Evolutionary conservation across 2,113 vertebrate species (phyloP), one percentile per base, ranked within the genome.

Genomic region (Brachyhypopomus occidentalis): DNA sequence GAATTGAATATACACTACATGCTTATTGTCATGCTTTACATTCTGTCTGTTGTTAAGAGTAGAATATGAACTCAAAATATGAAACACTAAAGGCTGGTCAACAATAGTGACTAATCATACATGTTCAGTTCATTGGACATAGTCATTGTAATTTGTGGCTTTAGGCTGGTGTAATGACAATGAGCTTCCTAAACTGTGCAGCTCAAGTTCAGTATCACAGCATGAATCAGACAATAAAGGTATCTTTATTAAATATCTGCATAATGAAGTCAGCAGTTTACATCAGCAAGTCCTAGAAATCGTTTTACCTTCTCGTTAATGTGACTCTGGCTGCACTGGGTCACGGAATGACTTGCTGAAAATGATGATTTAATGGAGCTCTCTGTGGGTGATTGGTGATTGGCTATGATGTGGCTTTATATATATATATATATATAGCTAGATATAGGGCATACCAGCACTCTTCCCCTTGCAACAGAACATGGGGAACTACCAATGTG

Each of bases 331-430:
- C 45, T 69, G 27, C 27, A 20, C 38, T 58, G 27, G 52, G 71
- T 16, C 19, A 56, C 1, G 25, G 62, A 30, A 12, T 36, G 9
- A 36, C 3, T 11, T 48, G 17, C 23, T 30, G 30, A 17, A 34
- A 66, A 59, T n/a, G 0, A 19, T 30, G 27, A 58, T 62, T 59
- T 20, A 66, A 59, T 14, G 34, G 36, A 11, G 34, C 23, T 38
- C 5, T 23, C 19, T 34, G 7, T 58, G 48, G 45, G 45, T 58
- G 45, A 34, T 71, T 9, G 58, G 8, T 34, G 14, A 73, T 64
- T 79, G 67, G 78, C 58, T 73, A 38, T 64, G 62, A 41, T 55
- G 27, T 7, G 60, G 66, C 1, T 45, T 8, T 45, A 45, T 45
- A 45, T 7, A 45, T 7, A 45, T 7, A 38, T 38, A 38, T 38